Conservation (phyloP, 2,113 vertebrate genomes). For the Centropus bengalensis region DNA sequence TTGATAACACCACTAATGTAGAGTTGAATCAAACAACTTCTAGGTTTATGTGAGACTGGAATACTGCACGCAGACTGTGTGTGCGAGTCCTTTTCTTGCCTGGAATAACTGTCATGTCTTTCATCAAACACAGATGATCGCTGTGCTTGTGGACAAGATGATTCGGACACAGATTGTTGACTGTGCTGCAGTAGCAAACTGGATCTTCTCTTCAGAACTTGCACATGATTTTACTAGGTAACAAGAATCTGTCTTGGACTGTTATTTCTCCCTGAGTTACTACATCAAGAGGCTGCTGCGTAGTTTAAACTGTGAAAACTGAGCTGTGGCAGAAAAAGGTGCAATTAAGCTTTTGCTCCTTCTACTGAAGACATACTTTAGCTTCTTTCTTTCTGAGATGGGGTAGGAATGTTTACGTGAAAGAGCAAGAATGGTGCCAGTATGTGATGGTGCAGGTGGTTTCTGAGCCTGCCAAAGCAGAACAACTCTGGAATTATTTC, state of each 20-base stretch:
- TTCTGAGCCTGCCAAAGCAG: background rate
- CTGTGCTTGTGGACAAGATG: conserved; percentile 96
- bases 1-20: background rate
- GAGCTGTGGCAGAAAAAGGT: background rate
- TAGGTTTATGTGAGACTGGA: background rate
- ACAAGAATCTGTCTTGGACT: background rate
- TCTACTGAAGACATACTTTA: fast-evolving
- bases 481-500: background rate
- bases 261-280: background rate
- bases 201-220: conserved; percentile 97
- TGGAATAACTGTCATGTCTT: background rate
- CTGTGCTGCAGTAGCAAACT: conserved; percentile 97
- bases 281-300: background rate
- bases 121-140: conserved; percentile 85
- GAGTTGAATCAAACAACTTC: background rate
- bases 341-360: background rate
- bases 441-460: background rate
- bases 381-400: background rate
- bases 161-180: conserved; percentile 97
- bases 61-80: background rate
- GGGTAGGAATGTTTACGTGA: background rate
- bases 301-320: background rate
- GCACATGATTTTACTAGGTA: conserved; percentile 97
- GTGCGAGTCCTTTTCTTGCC: background rate
- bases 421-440: background rate